Evolutionary conservation across 1,140 invertebrate genomes (phyloP).

Genomic region (Drosophila insularis): DNA sequence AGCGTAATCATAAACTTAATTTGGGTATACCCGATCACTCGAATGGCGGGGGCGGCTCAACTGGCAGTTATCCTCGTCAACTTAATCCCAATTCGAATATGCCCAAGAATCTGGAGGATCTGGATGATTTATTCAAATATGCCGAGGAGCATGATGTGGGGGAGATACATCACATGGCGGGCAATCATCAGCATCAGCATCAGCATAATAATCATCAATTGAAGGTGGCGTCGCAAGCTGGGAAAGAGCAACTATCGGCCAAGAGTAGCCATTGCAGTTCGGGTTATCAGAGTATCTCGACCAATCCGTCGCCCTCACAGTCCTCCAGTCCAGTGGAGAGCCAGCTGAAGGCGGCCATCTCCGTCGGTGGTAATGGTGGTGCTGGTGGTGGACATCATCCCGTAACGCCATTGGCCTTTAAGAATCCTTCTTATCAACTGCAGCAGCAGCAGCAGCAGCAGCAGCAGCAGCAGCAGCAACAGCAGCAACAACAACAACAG

Average conservation of each 20-base stretch:
- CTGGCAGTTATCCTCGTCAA: conserved; percentile 40
- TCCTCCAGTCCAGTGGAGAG: conserved; percentile 93
- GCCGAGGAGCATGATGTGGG: conserved; percentile 86
- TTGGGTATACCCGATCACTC: conserved; percentile 80
- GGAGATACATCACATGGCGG: conserved; percentile 44
- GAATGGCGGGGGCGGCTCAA: conserved; percentile 52
- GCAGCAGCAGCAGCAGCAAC: conserved; percentile 75
- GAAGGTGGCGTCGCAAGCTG: conserved; percentile 71
- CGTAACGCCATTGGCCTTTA: conserved; percentile 89
- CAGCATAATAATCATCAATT: conserved; percentile 17
- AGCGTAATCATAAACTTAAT: conserved; percentile 68
- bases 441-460: conserved; percentile 84
- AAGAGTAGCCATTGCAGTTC: conserved; percentile 91
- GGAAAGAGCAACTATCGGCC: conserved; percentile 84
- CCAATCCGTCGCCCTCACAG: conserved; percentile 88
- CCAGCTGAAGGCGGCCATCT: conserved; percentile 48
- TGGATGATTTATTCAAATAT: conserved; percentile 88
- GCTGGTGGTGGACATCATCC: conserved; percentile 9
- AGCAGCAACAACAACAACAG: conserved; percentile 17
- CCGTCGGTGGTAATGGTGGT: not conserved
- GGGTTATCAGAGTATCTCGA: conserved; percentile 95
- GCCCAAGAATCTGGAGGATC: conserved; percentile 86
- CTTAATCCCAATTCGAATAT: conserved; percentile 82
- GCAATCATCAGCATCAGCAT: conserved; percentile 21
- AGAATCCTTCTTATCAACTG: conserved; percentile 93